phyloP scores from a whole-genome alignment of 2,888 invertebrate species.

The Pristionchus maxplancki region DNA sequence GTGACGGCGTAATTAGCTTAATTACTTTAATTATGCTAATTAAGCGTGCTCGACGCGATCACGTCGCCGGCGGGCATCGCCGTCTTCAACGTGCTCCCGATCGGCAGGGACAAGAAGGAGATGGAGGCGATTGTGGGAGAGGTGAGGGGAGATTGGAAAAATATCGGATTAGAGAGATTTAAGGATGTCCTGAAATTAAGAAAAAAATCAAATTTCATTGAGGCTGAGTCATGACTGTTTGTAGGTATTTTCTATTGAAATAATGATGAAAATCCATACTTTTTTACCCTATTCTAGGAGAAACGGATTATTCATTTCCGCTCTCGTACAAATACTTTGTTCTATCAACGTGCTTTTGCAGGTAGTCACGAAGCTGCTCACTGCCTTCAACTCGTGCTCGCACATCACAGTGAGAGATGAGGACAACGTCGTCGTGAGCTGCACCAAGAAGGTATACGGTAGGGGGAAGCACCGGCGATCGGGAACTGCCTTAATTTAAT shows the following conservation, averaged over 20 bases:
- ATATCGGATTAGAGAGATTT: too few relatives aligned
- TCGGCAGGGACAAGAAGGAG: background rate
- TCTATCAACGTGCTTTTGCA: too few relatives aligned
- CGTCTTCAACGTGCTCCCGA: conserved; percentile 44
- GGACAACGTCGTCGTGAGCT: conserved; percentile 49
- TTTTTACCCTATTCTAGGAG: too few relatives aligned
- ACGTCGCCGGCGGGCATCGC: conserved; percentile 21
- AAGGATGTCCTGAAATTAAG: too few relatives aligned
- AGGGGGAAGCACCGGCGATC: background rate
- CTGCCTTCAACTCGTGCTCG: conserved; percentile 34
- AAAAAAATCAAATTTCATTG: too few relatives aligned
- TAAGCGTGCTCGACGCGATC: conserved; percentile 37
- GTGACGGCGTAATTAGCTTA: background rate
- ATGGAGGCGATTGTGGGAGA: background rate
- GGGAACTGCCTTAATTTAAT: background rate
- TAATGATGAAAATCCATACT: too few relatives aligned
- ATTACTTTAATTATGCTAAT: background rate
- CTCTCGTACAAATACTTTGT: too few relatives aligned
- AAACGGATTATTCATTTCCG: too few relatives aligned
- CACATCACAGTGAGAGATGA: conserved; percentile 9
- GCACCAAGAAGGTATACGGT: conserved; percentile 51
- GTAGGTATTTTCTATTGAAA: too few relatives aligned
- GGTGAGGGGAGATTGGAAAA: background rate
- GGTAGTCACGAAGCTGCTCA: conserved; percentile 31
- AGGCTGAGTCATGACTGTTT: too few relatives aligned